These are phyloP conservation scores for Andrena praecox DNA, from an alignment of 2,888 invertebrate genomes.

Conservation along the genomic window DNA sequence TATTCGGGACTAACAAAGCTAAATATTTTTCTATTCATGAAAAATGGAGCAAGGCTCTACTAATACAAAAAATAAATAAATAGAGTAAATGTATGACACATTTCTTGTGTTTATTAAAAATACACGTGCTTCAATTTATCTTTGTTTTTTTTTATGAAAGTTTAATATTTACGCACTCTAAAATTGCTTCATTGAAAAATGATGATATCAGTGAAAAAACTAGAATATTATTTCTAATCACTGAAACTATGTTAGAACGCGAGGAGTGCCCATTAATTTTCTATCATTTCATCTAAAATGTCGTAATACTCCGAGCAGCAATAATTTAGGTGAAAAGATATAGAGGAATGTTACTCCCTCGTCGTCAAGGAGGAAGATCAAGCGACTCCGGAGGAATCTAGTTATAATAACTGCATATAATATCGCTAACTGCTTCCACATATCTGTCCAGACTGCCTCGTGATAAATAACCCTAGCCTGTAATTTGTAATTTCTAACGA, in stretches of 20 bases:
- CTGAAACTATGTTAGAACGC: too few species aligned
- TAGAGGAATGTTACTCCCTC: slow-evolving; percentile 5
- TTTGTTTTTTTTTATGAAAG: too few species aligned
- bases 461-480: slow-evolving; percentile 1
- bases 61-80: not conserved
- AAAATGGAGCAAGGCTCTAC: not conserved
- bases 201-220: too few species aligned
- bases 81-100: too few species aligned
- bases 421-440: not conserved
- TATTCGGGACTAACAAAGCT: not conserved
- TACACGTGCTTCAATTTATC: too few species aligned
- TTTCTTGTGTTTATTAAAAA: too few species aligned
- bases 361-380: not conserved
- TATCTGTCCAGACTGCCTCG: not conserved
- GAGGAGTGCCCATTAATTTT: too few species aligned
- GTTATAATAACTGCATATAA: slow-evolving; percentile 10
- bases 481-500: slow-evolving; percentile 9
- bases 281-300: too few species aligned
- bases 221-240: too few species aligned
- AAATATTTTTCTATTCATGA: not conserved
- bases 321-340: not conserved
- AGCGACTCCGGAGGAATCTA: slow-evolving; percentile 7
- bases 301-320: not conserved
- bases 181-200: too few species aligned
- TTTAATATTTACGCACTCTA: too few species aligned